These are phyloP conservation scores for Musca domestica DNA, from an alignment of 1,140 invertebrate genomes.

Conservation along the genomic window DNA sequence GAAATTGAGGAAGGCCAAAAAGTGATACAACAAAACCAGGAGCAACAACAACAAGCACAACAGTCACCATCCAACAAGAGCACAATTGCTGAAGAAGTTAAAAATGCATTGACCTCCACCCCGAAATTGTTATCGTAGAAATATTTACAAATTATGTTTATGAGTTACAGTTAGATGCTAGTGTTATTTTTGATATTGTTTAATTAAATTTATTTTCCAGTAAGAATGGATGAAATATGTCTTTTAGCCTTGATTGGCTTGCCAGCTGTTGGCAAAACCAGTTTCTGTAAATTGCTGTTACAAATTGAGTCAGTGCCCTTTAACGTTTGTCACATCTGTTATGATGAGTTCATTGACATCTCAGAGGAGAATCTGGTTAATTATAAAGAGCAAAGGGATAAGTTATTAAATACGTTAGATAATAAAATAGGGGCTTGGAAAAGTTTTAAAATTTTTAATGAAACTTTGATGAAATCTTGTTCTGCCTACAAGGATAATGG, in stretches of 20 bases:
- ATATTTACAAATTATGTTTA: background rate
- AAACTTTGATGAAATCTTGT: background rate
- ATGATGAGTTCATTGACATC: conserved; percentile 33
- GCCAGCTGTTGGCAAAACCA: conserved; percentile 40
- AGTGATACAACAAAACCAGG: conserved; percentile 32
- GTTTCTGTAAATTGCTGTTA: conserved; percentile 35
- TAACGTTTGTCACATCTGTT: conserved; percentile 42
- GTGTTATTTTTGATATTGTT: conserved; percentile 18
- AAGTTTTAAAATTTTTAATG: background rate
- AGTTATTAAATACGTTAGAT: conserved; percentile 28
- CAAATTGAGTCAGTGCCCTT: conserved; percentile 15
- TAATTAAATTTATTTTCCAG: background rate
- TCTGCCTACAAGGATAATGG: background rate
- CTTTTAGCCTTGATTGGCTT: conserved; percentile 40
- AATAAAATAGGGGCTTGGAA: background rate
- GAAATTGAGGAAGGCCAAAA: conserved; percentile 41
- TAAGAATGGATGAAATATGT: conserved; percentile 33
- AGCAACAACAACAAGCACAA: conserved; percentile 27
- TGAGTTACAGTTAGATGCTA: background rate
- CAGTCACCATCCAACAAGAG: background rate
- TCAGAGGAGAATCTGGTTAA: background rate
- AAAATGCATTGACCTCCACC: conserved; percentile 27
- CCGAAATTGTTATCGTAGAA: background rate
- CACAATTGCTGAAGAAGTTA: background rate
- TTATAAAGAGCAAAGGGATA: conserved; percentile 35